Percentiles rank a stretch among this genome's conserved stretches.
phyloP scores from a whole-genome alignment of 2,113 vertebrate species.

The Capra hircus region DNA sequence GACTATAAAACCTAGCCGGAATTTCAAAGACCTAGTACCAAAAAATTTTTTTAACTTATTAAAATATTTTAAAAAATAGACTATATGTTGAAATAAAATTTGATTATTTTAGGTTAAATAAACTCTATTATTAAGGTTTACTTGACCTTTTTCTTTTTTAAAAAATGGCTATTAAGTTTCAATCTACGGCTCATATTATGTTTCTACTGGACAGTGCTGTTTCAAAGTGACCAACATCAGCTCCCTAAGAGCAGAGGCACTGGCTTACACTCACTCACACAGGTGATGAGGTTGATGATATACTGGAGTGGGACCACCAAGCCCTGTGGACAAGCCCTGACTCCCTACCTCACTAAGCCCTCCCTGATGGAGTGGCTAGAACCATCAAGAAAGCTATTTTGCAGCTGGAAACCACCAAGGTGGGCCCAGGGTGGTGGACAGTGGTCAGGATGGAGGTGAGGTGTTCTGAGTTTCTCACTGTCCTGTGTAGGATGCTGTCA shows the following conservation, averaged over 20 bases:
- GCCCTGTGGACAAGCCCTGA: neutral
- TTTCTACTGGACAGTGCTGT: neutral
- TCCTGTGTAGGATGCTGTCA: too few relatives aligned
- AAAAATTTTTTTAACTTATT: neutral
- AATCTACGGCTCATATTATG: neutral
- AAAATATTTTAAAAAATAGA: neutral
- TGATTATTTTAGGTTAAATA: neutral
- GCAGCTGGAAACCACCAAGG: neutral
- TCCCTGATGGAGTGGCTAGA: neutral
- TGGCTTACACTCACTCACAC: neutral
- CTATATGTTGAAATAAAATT: neutral
- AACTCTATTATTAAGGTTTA: neutral
- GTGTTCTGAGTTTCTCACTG: neutral
- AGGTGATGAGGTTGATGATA: neutral
- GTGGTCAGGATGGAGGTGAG: neutral
- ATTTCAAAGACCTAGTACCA: neutral
- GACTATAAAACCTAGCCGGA: neutral
- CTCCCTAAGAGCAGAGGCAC: neutral
- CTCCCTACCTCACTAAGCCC: neutral
- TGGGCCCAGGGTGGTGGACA: neutral
- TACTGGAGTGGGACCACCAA: neutral
- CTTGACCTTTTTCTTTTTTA: neutral
- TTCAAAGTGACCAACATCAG: neutral
- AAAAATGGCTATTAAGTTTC: neutral
- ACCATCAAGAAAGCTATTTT: neutral